phyloP scores from a whole-genome alignment of 1,140 invertebrate genomes.

The Berghia stephanieae region DNA sequence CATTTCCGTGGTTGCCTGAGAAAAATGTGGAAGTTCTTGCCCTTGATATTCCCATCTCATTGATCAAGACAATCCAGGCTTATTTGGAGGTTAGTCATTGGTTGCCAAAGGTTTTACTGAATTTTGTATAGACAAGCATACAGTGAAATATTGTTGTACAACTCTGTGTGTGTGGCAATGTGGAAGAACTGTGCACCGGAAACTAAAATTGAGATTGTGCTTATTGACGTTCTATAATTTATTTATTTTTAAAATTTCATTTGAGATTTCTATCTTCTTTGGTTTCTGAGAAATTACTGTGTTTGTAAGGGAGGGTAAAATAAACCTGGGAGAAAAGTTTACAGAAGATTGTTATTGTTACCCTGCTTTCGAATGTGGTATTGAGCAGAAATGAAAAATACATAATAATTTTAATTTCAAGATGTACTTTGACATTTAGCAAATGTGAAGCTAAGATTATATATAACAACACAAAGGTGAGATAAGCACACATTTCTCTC shows the following conservation, averaged over 20 bases:
- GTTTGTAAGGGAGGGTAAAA: too few species aligned
- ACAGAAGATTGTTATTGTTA: too few species aligned
- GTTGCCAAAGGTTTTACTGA: neutral
- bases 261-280: neutral
- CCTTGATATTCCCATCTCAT: conserved; percentile 69
- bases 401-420: too few species aligned
- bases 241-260: conserved; percentile 1
- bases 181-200: too few species aligned
- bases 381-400: too few species aligned
- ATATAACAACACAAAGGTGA: too few species aligned
- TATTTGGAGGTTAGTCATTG: conserved; percentile 11
- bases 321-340: too few species aligned
- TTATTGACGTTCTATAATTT: neutral
- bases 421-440: too few species aligned
- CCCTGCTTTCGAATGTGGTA: too few species aligned
- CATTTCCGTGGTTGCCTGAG: conserved; percentile 70
- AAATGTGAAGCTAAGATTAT: too few species aligned
- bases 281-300: too few species aligned
- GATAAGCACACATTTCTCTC: too few species aligned
- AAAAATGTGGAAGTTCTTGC: conserved; percentile 73
- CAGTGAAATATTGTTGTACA: neutral
- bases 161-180: neutral
- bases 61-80: conserved; percentile 60
- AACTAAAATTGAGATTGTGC: neutral
- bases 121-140: neutral